phyloP scores from a whole-genome alignment of 2,113 vertebrate species.

The Colinus virginianus region DNA sequence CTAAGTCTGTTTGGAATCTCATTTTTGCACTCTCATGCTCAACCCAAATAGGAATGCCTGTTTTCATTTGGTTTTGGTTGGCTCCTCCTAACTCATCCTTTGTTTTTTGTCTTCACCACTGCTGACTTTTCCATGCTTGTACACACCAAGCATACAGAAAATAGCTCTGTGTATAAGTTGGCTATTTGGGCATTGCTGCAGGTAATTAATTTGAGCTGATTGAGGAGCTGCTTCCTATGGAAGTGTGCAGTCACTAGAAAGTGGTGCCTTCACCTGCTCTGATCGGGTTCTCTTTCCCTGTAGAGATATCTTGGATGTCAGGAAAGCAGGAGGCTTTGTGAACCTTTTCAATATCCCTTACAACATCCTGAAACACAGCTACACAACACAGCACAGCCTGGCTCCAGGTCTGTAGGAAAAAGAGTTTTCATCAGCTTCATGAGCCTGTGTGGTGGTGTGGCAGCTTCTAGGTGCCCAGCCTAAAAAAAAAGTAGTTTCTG shows the following conservation, averaged over 20 bases:
- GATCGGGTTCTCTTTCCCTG: neutral
- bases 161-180: neutral
- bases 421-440: neutral
- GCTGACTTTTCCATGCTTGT: neutral
- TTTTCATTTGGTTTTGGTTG: neutral
- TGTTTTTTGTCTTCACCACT: neutral
- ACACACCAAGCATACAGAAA: neutral
- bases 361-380: accelerated
- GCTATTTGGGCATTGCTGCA: neutral
- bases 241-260: accelerated
- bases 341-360: neutral
- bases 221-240: neutral
- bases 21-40: neutral
- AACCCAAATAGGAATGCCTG: neutral
- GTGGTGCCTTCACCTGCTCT: accelerated
- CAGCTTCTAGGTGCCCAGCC: neutral
- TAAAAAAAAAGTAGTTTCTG: neutral
- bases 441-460: neutral
- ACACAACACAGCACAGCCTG: neutral
- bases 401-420: neutral
- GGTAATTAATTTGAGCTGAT: neutral
- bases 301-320: neutral
- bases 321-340: neutral
- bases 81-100: neutral
- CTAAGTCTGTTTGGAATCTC: neutral